Percentiles rank a stretch among this genome's conserved stretches.
phyloP scores from a whole-genome alignment of 2,888 invertebrate genomes.

The Drosophila ustulata region DNA sequence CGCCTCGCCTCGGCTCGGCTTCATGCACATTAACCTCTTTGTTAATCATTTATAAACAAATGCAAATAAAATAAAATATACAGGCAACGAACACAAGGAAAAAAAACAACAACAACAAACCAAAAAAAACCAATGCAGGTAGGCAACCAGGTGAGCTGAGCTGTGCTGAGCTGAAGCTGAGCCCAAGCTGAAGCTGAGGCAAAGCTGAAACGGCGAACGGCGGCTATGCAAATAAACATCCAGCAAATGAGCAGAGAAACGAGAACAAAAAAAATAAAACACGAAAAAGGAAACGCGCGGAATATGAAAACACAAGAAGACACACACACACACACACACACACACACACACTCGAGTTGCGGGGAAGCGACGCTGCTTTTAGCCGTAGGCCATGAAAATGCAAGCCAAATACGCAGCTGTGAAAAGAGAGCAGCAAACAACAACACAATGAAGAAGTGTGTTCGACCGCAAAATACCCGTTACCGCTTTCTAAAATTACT shows the following conservation, averaged over 20 bases:
- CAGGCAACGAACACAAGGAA: slow-evolving; percentile 1
- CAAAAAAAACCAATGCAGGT: neutral
- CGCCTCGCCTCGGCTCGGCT: slow-evolving; percentile 12
- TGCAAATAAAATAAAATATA: slow-evolving; percentile 74
- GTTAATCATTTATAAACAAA: slow-evolving; percentile 79
- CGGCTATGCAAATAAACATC: slow-evolving; percentile 72
- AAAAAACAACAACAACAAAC: neutral
- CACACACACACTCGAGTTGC: neutral
- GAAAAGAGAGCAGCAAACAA: slow-evolving; percentile 7
- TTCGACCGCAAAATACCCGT: neutral
- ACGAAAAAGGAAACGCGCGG: slow-evolving; percentile 14
- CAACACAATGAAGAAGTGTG: neutral
- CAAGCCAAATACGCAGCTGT: slow-evolving; percentile 32
- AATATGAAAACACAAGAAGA: slow-evolving; percentile 11
- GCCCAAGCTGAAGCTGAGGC: slow-evolving; percentile 22
- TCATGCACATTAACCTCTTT: slow-evolving; percentile 78
- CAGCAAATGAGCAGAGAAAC: slow-evolving; percentile 68
- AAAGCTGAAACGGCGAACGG: slow-evolving; percentile 1
- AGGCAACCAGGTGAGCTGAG: slow-evolving; percentile 36
- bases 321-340: slow-evolving; percentile 21
- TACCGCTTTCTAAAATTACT: no score
- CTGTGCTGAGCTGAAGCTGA: slow-evolving; percentile 34
- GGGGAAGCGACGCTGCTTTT: neutral
- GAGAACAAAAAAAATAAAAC: slow-evolving; percentile 4
- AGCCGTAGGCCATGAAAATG: slow-evolving; percentile 37